Base-by-base conservation (phyloP, 2,888 invertebrate species). In the Odontocolon sp. region DNA sequence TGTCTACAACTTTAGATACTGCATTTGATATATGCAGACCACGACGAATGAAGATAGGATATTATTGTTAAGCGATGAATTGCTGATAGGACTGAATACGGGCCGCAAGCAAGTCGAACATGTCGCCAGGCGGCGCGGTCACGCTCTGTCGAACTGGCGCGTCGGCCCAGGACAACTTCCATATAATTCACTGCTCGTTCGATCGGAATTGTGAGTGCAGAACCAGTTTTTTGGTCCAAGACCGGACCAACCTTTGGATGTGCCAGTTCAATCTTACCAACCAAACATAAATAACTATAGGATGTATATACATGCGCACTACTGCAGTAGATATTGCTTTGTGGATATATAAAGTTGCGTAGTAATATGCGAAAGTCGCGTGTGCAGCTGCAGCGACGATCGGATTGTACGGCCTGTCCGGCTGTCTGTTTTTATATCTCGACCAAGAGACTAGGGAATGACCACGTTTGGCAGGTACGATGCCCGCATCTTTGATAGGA, bases 211-310 rank as follows among this genome's bases (percentile, higher is more conserved):
- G 73, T 69, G 64, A 59, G 59, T 54, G 67, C 72, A 69, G 71
- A 77, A 73, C 77, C 68, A 73, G 73, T 77, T 77, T 76, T 77
- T 77, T 72, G 68, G 68, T 31, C 74, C 40, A 33, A 45, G 68
- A 61, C 66, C 59, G n/a, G 28, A 40, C 42, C 50, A 77, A 61
- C 64, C 63, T 77, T 52, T 68, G 50, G 64, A 77, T 72, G 77
- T 68, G 68, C 57, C 77, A 64, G 78, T 78, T 78, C 78, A 76
- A 76, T 76, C 76, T 77, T 77, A 52, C 50, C 40, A 54, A 38
- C 40, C 56, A 28, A 77, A 50, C 77, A 77, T 77, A 77, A 77
- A 77, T 77, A 72, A 77, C 77, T 63, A 23, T 56, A 66, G 36
- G 47, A 77, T 56, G 26, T 36, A 42, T 57, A 54, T 47, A 76